phyloP scores from a whole-genome alignment of 2,113 vertebrate genomes.

The Rutilus rutilus region DNA sequence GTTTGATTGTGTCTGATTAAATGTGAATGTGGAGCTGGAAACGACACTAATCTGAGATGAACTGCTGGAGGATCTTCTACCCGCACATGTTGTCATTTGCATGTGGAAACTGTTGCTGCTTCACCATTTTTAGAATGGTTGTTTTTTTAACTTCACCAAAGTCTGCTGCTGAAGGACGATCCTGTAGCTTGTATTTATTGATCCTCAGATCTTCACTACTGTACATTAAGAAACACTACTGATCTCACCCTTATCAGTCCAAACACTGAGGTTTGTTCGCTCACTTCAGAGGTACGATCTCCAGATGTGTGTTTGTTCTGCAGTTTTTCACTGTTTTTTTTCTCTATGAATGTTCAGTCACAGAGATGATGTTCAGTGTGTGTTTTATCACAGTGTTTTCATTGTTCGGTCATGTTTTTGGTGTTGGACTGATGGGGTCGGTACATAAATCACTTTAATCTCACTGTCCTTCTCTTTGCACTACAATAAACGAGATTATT shows the following conservation, averaged over 20 bases:
- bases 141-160: neutral
- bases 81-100: neutral
- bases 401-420: neutral
- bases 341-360: slow-evolving; percentile 1
- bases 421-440: slow-evolving; percentile 11
- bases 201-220: neutral
- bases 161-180: neutral
- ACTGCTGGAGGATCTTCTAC: neutral
- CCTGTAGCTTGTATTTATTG: neutral
- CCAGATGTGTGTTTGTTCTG: neutral
- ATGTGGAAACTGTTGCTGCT: slow-evolving; percentile 15
- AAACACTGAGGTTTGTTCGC: neutral
- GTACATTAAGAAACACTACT: slow-evolving; percentile 7
- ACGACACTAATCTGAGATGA: neutral
- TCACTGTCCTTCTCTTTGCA: slow-evolving; percentile 23
- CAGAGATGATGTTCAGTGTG: neutral
- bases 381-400: neutral
- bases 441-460: neutral
- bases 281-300: neutral
- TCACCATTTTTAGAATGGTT: neutral
- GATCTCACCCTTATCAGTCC: slow-evolving; percentile 2
- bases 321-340: neutral
- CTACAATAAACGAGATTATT: slow-evolving; percentile 17
- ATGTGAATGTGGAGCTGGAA: slow-evolving; percentile 30
- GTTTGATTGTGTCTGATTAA: slow-evolving; percentile 7